A percentile compares a stretch with the other conserved stretches of the same genome.
Evolutionary conservation across 2,888 invertebrate genomes (phyloP).

Genomic region (Acanthosepion lycidas): DNA sequence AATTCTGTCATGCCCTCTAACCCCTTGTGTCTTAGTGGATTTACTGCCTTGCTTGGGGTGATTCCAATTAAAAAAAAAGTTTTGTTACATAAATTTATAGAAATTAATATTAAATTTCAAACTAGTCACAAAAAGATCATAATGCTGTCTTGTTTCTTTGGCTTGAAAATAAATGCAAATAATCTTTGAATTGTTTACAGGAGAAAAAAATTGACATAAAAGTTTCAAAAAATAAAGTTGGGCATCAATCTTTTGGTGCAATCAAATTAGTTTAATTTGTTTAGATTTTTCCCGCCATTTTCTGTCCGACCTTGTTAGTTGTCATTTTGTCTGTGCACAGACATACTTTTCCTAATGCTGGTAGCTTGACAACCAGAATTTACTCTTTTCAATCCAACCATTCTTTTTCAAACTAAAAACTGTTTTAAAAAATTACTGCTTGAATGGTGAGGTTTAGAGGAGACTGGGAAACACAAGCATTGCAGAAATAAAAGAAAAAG

Average conservation of each 20-base stretch:
- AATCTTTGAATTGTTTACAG: not conserved
- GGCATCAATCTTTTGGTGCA: not conserved
- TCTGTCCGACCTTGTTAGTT: not conserved
- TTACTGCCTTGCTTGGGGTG: no score
- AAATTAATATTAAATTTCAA: not conserved
- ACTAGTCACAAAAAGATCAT: not conserved
- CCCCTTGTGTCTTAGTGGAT: no score
- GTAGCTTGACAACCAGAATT: not conserved
- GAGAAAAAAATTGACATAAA: not conserved
- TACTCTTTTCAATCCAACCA: not conserved
- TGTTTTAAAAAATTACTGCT: not conserved
- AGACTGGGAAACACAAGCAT: not conserved
- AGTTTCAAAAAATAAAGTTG: not conserved
- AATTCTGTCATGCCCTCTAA: no score
- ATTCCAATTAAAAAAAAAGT: no score
- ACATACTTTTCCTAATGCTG: not conserved
- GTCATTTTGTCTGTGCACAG: not conserved
- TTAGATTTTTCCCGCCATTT: constrained; percentile 33
- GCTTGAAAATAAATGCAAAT: not conserved
- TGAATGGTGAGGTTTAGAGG: not conserved
- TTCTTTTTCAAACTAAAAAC: not conserved
- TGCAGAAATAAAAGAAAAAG: not conserved
- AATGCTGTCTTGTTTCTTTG: not conserved
- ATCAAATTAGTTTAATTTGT: constrained; percentile 33
- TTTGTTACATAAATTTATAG: not conserved